Evolutionary conservation across 2,797 vertebrate genomes (phyloP), one percentile per base, ranked within the genome.

Genomic region (Syngnathus acus): DNA sequence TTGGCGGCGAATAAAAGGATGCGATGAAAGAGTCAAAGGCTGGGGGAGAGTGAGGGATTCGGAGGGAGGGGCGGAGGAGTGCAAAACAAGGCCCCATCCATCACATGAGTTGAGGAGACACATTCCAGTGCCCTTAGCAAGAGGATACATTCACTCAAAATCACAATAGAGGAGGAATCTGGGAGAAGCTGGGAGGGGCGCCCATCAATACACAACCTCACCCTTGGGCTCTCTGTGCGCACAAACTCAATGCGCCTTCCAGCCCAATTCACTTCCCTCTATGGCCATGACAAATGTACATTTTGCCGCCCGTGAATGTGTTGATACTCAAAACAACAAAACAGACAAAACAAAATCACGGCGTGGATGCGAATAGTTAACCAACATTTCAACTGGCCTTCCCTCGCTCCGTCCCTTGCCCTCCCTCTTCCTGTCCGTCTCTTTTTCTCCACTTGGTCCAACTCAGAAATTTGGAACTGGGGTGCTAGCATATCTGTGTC

Each of bases 11-110:
- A 90, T 87, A 91, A 91, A 92, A 89, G 89, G 87, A 90, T 78
- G 87, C 51, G 76, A 82, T 91, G 87, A 92, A 92, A 91, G 91
- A 84, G 88, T 88, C 87, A 90, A 90, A 89, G 82, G 86, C 79
- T 85, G 84, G 78, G 83, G 71, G 79, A 89, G 89, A 92, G 89
- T 87, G 88, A 88, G 74, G 88, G 90, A 92, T 91, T 91, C 88
- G 84, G 89, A 91, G 90, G 91, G 91, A 90, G 91, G 89, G 89
- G 87, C 90, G 65, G 87, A 90, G 89, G 90, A 92, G 91, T 91
- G 89, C 84, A 90, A 89, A 90, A 92, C 91, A 92, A 92, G 91
- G 87, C 88, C 89, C 91, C 91, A 92, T 92, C 91, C 91, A 92
- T 92, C 91, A 92, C 90, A 80, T 54, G 68, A 86, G 85, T 82